Evolutionary conservation across 1,140 invertebrate species (phyloP), one percentile per base, ranked within the genome.

Genomic region (Drosophila kikkawai): DNA sequence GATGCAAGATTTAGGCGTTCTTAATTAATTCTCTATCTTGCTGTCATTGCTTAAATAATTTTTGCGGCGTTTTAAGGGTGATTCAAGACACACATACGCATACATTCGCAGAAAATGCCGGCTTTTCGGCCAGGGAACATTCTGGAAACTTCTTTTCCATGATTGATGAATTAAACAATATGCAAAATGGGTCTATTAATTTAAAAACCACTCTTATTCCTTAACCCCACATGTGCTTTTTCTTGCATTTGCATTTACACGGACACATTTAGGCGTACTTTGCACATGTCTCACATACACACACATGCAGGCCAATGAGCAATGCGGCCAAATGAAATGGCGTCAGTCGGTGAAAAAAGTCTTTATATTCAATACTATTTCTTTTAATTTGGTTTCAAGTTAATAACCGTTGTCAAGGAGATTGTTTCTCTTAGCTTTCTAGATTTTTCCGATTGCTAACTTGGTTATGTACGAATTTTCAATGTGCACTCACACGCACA

Each of bases 381-480:
- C 1, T 11, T 8, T 44, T 26, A 2, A 44, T 17, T 36, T 26
- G 15, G 19, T 44, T 61, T 13, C 4, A 13, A 17, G 7, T 36
- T 61, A 26, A 11, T 37, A 26, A 19, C 4, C 3, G 55, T 59
- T 56, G 37, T 34, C 19, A 53, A 41, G 63, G 47, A 17, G 32
- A 67, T 44, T 13, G 12, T 19, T 29, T 36, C 12, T 6, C 7
- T 26, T 15, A 2, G 32, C 7, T 26, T 69, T 69, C 67, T 51
- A 66, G 66, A 69, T 42, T 19, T 34, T 69, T 69, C 45, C 45
- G 53, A 19, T 11, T 44, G 11, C 32, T 5, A 26, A 50, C 60
- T 42, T 64, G 59, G 59, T 67, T 50, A 66, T 51, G 66, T 42
- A 51, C 61, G 45, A 66, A 51, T 51, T 66, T 69, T 51, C 45